Evolutionary conservation across 1,140 invertebrate species (phyloP), one percentile per base, ranked within the genome.

Genomic region (Drosophila busckii): DNA sequence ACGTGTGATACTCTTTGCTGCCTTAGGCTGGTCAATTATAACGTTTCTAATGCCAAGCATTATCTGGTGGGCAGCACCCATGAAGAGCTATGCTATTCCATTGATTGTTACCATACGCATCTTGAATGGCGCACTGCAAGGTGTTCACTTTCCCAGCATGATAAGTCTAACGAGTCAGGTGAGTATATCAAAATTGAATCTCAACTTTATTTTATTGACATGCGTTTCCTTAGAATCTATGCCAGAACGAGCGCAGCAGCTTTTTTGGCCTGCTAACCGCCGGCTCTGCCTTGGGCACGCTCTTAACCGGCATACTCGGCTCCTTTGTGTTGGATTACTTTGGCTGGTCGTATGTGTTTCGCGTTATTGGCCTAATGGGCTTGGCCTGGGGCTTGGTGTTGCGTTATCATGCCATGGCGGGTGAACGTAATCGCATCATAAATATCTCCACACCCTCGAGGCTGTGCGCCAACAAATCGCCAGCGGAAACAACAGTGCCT

Each of bases 181-280:
- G 34, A 84, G 91, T 84, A 4, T 15, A 0, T 2, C 1, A 9
- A 3, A 1, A n/a, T 1, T 17, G 2, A 12, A 5, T 15, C 3
- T n/a, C 7, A 26, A 23, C 9, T 1, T 13, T 31, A n/a, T 15
- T 12, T 3, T 19, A 16, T 40, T 10, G 17, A 9, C 1, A 15
- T 5, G 8, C 6, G 10, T n/a, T 40, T 42, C 3, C 1, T 2
- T 16, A 87, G 84, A 87, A 88, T 38, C 88, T 94, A 40, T 89
- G 89, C 20, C 90, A 92, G 58, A 88, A 89, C 25, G 92, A 94
- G 70, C 89, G 92, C 64, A 91, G 92, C 16, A 92, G 92, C 31
- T 93, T 93, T 56, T 94, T 93, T 86, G 91, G 92, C 50, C 85
- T 93, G 60, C 88, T 93, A 29, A 90, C 92, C n/a, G 90, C 92